Percentiles rank a stretch among this genome's conserved stretches.
Conservation (phyloP, 2,797 vertebrate species). For the Amphiprion clarkii region DNA sequence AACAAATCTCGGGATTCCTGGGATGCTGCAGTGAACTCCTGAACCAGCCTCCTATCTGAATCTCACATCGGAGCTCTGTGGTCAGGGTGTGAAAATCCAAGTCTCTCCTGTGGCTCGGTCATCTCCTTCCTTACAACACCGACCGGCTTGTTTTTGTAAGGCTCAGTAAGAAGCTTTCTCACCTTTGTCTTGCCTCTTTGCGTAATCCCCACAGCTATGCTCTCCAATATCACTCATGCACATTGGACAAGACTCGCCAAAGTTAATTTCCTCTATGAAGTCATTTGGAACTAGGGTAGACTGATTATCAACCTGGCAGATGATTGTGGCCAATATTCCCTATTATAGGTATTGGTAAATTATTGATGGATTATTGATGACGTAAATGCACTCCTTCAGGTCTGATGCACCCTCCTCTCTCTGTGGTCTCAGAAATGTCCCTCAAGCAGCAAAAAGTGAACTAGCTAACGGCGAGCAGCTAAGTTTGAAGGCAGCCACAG, state of each 20-base stretch:
- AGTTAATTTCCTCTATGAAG: not conserved
- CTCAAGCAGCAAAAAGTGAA: too few species aligned
- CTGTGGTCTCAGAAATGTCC: too few species aligned
- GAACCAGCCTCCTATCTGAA: slow-evolving; percentile 9
- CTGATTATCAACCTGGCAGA: too few species aligned
- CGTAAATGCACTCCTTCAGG: too few species aligned
- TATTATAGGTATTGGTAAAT: too few species aligned
- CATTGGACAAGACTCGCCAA: not conserved
- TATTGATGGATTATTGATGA: too few species aligned
- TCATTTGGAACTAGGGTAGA: not conserved
- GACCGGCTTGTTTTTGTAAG: slow-evolving; percentile 38
- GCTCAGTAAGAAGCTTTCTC: slow-evolving; percentile 13
- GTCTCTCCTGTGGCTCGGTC: slow-evolving; percentile 33
- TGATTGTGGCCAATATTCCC: too few species aligned
- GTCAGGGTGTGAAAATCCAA: slow-evolving; percentile 39
- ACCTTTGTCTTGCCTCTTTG: not conserved
- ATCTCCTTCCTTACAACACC: slow-evolving; percentile 24
- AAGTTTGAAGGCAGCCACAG: too few species aligned
- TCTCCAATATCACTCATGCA: not conserved
- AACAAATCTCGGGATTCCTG: not conserved
- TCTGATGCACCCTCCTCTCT: too few species aligned
- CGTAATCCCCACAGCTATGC: not conserved
- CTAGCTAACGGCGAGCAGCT: too few species aligned
- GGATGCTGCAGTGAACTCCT: not conserved
- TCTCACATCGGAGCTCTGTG: slow-evolving; percentile 34